A percentile compares a stretch with the other conserved stretches of the same genome.
phyloP scores from a whole-genome alignment of 2,113 vertebrate species.

The Odocoileus hemionus region DNA sequence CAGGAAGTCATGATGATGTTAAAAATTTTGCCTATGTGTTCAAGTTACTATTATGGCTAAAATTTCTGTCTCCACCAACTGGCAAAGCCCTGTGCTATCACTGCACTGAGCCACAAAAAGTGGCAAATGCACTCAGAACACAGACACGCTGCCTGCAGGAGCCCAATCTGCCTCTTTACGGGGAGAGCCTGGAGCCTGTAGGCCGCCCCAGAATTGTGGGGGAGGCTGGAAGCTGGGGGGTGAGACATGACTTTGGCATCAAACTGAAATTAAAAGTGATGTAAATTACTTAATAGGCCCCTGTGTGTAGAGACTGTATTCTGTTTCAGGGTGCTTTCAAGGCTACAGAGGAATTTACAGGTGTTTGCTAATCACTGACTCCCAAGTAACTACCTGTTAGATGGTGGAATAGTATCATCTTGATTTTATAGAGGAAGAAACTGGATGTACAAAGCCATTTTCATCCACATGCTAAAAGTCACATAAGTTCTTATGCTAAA shows the following conservation, averaged over 20 bases:
- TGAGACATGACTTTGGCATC: not conserved
- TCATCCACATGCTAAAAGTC: not conserved
- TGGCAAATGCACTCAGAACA: not conserved
- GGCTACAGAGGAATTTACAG: not conserved
- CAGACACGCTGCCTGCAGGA: no score
- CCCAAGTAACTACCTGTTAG: not conserved
- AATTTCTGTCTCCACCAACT: not conserved
- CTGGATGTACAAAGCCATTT: not conserved
- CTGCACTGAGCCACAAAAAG: not conserved
- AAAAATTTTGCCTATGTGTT: constrained; percentile 42
- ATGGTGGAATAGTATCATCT: not conserved
- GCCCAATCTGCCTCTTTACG: not conserved
- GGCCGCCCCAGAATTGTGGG: fast-evolving
- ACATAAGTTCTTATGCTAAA: not conserved
- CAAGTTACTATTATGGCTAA: constrained; percentile 41
- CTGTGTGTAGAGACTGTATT: not conserved
- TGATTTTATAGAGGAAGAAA: not conserved
- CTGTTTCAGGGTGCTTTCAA: not conserved
- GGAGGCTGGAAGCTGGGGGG: not conserved
- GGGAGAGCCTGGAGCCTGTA: not conserved
- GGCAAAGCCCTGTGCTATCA: not conserved
- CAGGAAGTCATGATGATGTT: constrained; percentile 54
- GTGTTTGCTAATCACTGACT: not conserved
- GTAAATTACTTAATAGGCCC: not conserved
- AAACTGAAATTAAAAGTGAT: not conserved